phyloP scores from a whole-genome alignment of 2,888 invertebrate genomes.

The Schizaphis graminum region DNA sequence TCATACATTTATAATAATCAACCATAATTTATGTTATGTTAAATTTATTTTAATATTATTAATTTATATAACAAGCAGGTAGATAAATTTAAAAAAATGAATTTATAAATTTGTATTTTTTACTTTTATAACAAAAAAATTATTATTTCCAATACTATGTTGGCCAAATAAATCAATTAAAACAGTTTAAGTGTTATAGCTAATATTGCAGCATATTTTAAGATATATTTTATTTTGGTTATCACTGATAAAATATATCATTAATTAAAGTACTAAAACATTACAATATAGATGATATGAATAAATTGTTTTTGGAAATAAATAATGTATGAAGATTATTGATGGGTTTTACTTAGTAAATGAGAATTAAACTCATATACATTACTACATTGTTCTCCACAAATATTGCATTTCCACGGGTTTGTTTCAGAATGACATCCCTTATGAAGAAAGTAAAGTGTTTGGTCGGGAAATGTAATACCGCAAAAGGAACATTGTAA shows the following conservation, averaged over 20 bases:
- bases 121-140: background rate
- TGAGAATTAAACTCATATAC: constrained; percentile 98
- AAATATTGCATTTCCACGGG: constrained; percentile 98
- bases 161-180: background rate
- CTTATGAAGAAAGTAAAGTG: constrained; percentile 96
- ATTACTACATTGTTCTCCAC: constrained; percentile 94
- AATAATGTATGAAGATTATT: constrained; percentile 70
- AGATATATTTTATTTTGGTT: background rate
- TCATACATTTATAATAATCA: background rate
- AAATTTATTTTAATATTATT: background rate
- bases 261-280: background rate
- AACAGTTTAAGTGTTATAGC: background rate
- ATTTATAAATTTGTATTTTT: background rate
- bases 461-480: constrained; percentile 95
- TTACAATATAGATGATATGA: background rate
- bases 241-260: background rate
- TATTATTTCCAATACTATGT: background rate
- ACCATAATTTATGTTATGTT: background rate
- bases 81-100: background rate
- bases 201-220: background rate
- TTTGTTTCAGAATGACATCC: constrained; percentile 97
- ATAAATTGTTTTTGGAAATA: constrained; percentile 1
- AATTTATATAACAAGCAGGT: background rate
- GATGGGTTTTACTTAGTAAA: constrained; percentile 93
- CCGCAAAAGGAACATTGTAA: constrained; percentile 92